Conservation (phyloP, 2,797 vertebrate genomes). For the Rhadinocentrus ornatus region DNA sequence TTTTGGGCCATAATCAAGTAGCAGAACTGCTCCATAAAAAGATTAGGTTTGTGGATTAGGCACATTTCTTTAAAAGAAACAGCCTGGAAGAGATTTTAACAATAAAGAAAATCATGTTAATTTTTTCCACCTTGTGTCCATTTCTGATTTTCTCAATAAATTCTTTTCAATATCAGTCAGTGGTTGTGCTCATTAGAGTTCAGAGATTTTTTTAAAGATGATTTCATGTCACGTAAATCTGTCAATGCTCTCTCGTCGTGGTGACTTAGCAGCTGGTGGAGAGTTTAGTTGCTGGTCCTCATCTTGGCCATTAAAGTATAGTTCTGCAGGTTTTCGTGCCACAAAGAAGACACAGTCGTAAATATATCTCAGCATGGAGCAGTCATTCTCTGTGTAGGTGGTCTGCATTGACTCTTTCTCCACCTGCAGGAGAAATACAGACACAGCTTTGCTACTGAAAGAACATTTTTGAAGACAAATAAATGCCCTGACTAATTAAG, state of each 20-base stretch:
- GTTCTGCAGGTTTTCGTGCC: conserved; percentile 89
- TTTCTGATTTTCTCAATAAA: conserved; percentile 21
- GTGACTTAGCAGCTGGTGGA: conserved; percentile 71
- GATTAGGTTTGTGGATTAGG: neutral
- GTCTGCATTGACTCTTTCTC: conserved; percentile 92
- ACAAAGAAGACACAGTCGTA: conserved; percentile 99
- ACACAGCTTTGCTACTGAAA: neutral
- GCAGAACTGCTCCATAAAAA: neutral
- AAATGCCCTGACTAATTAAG: neutral
- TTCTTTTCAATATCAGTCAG: conserved; percentile 12
- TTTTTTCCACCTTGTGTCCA: conserved; percentile 17
- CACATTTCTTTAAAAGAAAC: conserved; percentile 33
- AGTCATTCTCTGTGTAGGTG: conserved; percentile 97
- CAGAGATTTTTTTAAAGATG: neutral
- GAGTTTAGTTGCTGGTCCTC: conserved; percentile 58
- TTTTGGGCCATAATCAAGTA: neutral
- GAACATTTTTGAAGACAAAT: neutral
- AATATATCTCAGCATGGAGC: conserved; percentile 96
- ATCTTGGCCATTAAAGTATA: conserved; percentile 62
- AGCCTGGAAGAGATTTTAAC: conserved; percentile 38
- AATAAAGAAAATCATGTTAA: conserved; percentile 27
- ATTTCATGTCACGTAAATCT: conserved; percentile 72
- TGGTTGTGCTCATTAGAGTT: conserved; percentile 15
- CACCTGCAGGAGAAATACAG: conserved; percentile 81
- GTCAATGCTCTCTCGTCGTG: conserved; percentile 65